A percentile compares a stretch with the other conserved stretches of the same genome.
phyloP scores from a whole-genome alignment of 2,113 vertebrate genomes.

The Menura novaehollandiae region DNA sequence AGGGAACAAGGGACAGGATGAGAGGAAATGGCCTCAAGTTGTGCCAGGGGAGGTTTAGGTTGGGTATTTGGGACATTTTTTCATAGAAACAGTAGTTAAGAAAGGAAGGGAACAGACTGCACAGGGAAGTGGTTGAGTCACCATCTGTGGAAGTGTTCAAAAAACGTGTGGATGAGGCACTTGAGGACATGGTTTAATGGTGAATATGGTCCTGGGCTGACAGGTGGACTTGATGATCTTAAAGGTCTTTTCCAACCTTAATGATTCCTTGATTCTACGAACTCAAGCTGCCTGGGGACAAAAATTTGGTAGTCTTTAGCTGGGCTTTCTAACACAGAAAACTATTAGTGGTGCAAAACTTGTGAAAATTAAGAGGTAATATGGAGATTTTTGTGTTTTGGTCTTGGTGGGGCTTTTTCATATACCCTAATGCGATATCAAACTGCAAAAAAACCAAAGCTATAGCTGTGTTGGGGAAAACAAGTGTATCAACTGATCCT shows the following conservation, averaged over 20 bases:
- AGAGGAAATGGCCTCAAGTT: fast-evolving
- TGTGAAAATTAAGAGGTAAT: neutral
- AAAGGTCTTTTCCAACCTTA: neutral
- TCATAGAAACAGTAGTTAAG: neutral
- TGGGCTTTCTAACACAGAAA: neutral
- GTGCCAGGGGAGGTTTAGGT: fast-evolving
- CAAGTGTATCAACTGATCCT: neutral
- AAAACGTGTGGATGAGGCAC: neutral
- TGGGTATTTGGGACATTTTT: neutral
- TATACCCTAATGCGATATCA: neutral
- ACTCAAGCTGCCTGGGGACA: neutral
- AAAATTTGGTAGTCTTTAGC: neutral
- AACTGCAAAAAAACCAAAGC: neutral
- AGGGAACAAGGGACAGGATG: neutral
- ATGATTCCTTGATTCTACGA: neutral
- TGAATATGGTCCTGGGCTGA: neutral
- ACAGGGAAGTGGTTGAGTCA: neutral
- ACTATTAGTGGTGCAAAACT: neutral
- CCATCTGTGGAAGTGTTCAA: neutral
- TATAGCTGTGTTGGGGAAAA: neutral
- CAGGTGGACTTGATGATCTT: neutral
- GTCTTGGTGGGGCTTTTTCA: neutral
- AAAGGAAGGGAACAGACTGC: neutral
- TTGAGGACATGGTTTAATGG: neutral
- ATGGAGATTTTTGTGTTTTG: neutral